phyloP scores from a whole-genome alignment of 37 sponge, comb jelly and placozoan species.

The Halisarca cf. caerulea region DNA sequence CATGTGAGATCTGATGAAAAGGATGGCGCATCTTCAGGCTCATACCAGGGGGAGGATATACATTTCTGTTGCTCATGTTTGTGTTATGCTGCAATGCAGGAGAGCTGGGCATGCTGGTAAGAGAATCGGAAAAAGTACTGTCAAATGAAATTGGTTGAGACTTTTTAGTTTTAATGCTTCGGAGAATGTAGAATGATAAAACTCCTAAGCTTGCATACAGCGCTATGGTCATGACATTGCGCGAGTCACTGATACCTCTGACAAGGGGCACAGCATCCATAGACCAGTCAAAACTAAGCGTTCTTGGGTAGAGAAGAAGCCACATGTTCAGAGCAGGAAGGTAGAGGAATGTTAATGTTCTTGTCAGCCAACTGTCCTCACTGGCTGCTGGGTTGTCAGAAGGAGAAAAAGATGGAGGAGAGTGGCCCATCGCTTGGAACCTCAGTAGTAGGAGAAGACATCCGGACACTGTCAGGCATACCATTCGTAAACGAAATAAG shows the following conservation, averaged over 20 bases:
- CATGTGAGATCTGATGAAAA: background rate
- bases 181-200: background rate
- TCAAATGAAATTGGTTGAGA: background rate
- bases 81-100: background rate
- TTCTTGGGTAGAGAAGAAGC: slow-evolving; percentile 76
- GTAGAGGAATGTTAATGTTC: slow-evolving; percentile 74
- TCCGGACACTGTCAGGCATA: background rate
- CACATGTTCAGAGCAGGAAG: slow-evolving; percentile 68
- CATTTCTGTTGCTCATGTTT: slow-evolving; percentile 9
- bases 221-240: slow-evolving; percentile 50
- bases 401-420: slow-evolving; percentile 59
- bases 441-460: background rate
- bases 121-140: too few relatives aligned
- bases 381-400: slow-evolving; percentile 92
- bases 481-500: background rate
- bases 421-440: slow-evolving; percentile 40
- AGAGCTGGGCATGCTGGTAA: background rate
- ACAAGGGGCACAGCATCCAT: slow-evolving; percentile 85
- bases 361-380: slow-evolving; percentile 43
- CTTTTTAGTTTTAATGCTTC: background rate
- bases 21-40: background rate
- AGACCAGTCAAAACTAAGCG: slow-evolving; percentile 92
- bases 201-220: background rate
- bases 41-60: background rate
- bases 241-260: slow-evolving; percentile 33